These are phyloP conservation scores for Hymenochirus boettgeri DNA, from an alignment of 2,113 vertebrate genomes.

Conservation along the genomic window DNA sequence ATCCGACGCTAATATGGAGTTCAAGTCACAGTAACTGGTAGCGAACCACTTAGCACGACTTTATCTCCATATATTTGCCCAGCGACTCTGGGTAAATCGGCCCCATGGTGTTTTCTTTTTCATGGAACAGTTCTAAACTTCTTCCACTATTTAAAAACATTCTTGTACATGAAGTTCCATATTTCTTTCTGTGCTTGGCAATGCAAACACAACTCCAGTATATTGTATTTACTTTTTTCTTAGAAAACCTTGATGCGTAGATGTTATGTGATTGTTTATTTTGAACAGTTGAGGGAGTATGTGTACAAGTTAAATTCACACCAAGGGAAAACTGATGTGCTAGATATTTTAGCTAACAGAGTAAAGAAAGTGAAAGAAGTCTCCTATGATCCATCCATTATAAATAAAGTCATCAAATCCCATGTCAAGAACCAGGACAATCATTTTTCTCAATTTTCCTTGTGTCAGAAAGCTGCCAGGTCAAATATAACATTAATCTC, in stretches of 20 bases:
- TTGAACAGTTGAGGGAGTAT: neutral
- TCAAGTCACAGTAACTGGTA: too few species aligned
- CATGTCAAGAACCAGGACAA: constrained; percentile 20
- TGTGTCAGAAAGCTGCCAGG: constrained; percentile 27
- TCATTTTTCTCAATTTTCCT: constrained; percentile 35
- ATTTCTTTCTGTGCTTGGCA: too few species aligned
- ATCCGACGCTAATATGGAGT: too few species aligned
- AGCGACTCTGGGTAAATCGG: too few species aligned
- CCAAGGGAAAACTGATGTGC: neutral
- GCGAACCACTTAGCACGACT: too few species aligned
- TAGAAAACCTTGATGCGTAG: neutral
- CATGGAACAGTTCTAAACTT: too few species aligned
- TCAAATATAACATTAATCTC: constrained; percentile 36
- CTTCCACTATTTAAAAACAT: too few species aligned
- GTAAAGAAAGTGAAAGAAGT: neutral
- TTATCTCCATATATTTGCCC: too few species aligned
- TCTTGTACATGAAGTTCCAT: too few species aligned
- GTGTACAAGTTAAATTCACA: neutral
- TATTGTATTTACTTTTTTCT: too few species aligned
- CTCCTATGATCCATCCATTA: constrained; percentile 18
- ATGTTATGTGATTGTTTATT: neutral
- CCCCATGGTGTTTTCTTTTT: too few species aligned
- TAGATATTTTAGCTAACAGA: neutral
- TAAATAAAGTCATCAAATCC: constrained; percentile 32
- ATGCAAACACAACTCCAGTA: too few species aligned